phyloP scores from a whole-genome alignment of 2,797 vertebrate species.

The Dendrocincla fuliginosa region DNA sequence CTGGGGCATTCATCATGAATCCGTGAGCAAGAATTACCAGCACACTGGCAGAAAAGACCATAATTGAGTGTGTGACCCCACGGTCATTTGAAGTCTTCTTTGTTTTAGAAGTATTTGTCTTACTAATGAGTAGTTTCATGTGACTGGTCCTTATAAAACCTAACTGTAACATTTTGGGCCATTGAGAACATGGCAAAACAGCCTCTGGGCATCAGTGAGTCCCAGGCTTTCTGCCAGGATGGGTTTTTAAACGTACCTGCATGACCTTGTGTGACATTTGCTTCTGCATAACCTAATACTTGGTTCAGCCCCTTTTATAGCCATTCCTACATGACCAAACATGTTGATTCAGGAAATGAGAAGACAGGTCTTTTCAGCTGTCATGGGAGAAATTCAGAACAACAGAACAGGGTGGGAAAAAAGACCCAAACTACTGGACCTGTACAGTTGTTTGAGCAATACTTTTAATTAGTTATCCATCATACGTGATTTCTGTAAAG shows the following conservation, averaged over 20 bases:
- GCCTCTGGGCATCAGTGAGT: neutral
- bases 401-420: fast-evolving
- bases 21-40: neutral
- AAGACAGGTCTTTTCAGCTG: neutral
- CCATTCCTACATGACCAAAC: neutral
- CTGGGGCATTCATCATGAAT: neutral
- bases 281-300: neutral
- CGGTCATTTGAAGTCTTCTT: neutral
- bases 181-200: neutral
- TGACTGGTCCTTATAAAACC: neutral
- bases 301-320: neutral
- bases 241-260: neutral
- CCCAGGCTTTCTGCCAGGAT: neutral
- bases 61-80: neutral
- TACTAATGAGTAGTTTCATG: neutral
- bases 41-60: neutral
- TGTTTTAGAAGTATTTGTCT: neutral
- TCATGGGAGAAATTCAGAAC: neutral
- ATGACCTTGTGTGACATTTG: neutral
- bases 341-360: neutral
- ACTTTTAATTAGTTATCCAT: neutral
- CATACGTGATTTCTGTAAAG: neutral
- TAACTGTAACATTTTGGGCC: neutral
- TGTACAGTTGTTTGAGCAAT: neutral
- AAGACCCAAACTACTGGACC: no score